These are phyloP conservation scores for Eurystomus glaucurus DNA, from an alignment of 2,797 vertebrate genomes.

Conservation along the genomic window DNA sequence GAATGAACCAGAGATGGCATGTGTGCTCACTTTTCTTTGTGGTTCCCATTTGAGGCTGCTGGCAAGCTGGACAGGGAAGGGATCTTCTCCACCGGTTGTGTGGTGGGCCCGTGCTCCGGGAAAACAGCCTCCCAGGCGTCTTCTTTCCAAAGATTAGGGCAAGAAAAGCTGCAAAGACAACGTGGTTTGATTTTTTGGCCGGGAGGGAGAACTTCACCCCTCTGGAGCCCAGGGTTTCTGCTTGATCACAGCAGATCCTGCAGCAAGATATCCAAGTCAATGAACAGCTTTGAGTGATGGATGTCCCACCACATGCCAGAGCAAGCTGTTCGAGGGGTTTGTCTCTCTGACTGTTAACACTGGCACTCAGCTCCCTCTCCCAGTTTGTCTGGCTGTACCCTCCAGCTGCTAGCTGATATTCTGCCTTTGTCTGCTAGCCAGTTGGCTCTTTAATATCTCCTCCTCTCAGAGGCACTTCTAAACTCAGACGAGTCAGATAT, in stretches of 20 bases:
- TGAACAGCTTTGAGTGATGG: neutral
- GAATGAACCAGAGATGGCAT: neutral
- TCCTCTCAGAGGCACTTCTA: neutral
- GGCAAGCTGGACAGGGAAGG: neutral
- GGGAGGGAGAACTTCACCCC: neutral
- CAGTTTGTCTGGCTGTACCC: neutral
- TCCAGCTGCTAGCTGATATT: constrained; percentile 3
- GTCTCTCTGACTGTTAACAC: neutral
- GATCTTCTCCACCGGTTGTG: neutral
- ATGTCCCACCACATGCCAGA: neutral
- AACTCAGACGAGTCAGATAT: neutral
- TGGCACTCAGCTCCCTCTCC: neutral
- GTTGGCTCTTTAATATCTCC: neutral
- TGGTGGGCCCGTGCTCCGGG: neutral
- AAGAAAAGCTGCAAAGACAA: neutral
- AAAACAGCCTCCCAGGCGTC: neutral
- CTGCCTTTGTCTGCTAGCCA: neutral
- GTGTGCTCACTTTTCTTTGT: neutral
- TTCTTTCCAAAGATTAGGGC: neutral
- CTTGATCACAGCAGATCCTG: neutral
- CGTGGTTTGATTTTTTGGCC: neutral
- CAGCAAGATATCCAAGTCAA: neutral
- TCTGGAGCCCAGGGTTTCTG: neutral
- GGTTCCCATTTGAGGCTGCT: neutral
- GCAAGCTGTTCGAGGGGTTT: neutral